phyloP scores from a whole-genome alignment of 2,113 vertebrate species.

The Phalacrocorax carbo region DNA sequence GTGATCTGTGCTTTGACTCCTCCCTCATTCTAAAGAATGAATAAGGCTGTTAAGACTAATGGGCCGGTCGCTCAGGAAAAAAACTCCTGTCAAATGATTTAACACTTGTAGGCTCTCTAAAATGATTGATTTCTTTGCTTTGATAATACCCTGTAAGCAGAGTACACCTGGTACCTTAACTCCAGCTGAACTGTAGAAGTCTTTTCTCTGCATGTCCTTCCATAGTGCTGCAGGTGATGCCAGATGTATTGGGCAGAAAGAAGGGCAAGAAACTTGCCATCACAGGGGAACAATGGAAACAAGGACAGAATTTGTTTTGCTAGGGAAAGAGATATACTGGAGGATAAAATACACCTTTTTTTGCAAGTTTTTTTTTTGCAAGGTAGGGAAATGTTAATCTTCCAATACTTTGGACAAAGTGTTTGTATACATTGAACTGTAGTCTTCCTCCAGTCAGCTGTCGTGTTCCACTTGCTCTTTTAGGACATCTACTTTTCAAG shows the following conservation, averaged over 20 bases:
- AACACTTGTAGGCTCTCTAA: background rate
- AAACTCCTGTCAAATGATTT: background rate
- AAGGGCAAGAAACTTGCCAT: background rate
- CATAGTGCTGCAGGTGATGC: background rate
- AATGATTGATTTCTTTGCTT: background rate
- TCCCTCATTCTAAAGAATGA: background rate
- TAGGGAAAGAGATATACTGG: background rate
- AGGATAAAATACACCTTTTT: background rate
- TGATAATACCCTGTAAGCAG: background rate
- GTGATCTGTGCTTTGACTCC: background rate
- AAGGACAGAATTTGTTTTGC: background rate
- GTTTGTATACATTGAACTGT: background rate
- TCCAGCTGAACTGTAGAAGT: background rate
- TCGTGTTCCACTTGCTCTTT: background rate
- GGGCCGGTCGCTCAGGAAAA: rapidly evolving
- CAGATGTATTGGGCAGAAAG: background rate
- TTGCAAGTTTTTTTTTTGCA: background rate
- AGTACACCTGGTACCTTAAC: background rate
- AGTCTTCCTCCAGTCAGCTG: background rate
- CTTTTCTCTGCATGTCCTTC: background rate
- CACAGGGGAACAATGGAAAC: background rate
- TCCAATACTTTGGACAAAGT: background rate
- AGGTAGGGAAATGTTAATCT: background rate
- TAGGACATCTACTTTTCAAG: background rate
- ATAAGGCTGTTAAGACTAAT: background rate